Evolutionary conservation across 2,888 invertebrate species (phyloP).

Genomic region (Ypsolopha scabrella): DNA sequence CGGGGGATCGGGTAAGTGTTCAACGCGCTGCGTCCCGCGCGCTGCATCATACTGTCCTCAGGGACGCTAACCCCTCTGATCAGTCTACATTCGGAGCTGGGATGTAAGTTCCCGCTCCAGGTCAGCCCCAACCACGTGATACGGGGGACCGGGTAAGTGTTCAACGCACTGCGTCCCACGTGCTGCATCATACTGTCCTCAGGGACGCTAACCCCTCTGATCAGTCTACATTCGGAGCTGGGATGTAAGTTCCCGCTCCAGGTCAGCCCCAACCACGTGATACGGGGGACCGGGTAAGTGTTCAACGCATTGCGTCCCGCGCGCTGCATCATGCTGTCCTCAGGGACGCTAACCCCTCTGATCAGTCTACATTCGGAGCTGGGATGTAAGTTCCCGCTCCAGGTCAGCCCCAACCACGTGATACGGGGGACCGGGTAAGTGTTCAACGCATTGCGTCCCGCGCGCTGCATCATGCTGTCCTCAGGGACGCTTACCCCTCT

Average conservation of each 20-base stretch:
- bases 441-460: slow-evolving; percentile 55
- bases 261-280: slow-evolving; percentile 78
- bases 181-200: slow-evolving; percentile 78
- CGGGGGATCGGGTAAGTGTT: slow-evolving; percentile 59
- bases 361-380: slow-evolving; percentile 80
- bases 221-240: slow-evolving; percentile 80
- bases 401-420: slow-evolving; percentile 78
- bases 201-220: slow-evolving; percentile 80
- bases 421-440: slow-evolving; percentile 73
- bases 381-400: slow-evolving; percentile 72
- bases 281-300: slow-evolving; percentile 66
- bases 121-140: slow-evolving; percentile 81
- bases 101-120: slow-evolving; percentile 71
- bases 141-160: slow-evolving; percentile 65
- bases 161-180: slow-evolving; percentile 52
- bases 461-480: slow-evolving; percentile 75
- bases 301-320: slow-evolving; percentile 41
- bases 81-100: slow-evolving; percentile 81
- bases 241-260: slow-evolving; percentile 73
- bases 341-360: slow-evolving; percentile 82
- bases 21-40: slow-evolving; percentile 44
- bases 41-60: slow-evolving; percentile 78
- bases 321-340: slow-evolving; percentile 76
- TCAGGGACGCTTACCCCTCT: slow-evolving; percentile 84
- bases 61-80: slow-evolving; percentile 81